These are phyloP conservation scores for Macropodus opercularis DNA, from an alignment of 2,797 vertebrate genomes.

Conservation along the genomic window DNA sequence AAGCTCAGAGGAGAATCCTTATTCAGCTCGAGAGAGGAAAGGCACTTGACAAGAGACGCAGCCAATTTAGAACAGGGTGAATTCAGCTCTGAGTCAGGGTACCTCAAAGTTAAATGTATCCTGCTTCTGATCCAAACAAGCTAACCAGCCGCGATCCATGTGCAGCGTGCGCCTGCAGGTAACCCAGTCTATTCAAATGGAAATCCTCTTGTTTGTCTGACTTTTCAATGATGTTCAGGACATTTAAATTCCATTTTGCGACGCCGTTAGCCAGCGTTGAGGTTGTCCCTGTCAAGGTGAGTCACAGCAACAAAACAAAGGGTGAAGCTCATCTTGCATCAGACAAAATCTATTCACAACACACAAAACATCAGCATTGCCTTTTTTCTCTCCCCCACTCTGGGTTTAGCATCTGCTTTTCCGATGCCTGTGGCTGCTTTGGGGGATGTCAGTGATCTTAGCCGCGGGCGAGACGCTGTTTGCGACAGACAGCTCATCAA, in stretches of 20 bases:
- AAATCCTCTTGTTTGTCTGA: conserved; percentile 50
- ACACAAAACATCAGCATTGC: background rate
- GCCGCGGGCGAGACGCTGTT: conserved; percentile 48
- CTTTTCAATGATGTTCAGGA: conserved; percentile 32
- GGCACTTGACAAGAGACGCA: conserved; percentile 13
- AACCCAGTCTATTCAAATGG: conserved; percentile 34
- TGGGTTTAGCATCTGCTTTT: conserved; percentile 24
- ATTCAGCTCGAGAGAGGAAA: conserved; percentile 8
- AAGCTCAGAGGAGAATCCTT: background rate
- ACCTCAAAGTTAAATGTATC: conserved; percentile 16
- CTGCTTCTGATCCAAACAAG: conserved; percentile 32
- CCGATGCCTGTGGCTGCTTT: conserved; percentile 14
- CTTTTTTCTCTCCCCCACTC: background rate
- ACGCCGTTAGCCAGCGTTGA: background rate
- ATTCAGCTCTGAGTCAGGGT: background rate
- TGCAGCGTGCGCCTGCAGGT: conserved; percentile 24
- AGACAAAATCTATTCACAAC: conserved; percentile 24
- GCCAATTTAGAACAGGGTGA: conserved; percentile 10
- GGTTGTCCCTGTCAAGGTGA: conserved; percentile 38
- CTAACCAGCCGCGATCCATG: conserved; percentile 37
- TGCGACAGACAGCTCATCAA: conserved; percentile 59
- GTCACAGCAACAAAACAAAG: conserved; percentile 34
- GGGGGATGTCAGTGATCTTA: conserved; percentile 42
- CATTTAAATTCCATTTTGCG: conserved; percentile 33
- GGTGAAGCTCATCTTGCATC: conserved; percentile 18